Percentiles rank a stretch among this genome's conserved stretches.
These are phyloP conservation scores for Thunnus thynnus DNA, from an alignment of 2,113 vertebrate genomes.

Conservation along the genomic window DNA sequence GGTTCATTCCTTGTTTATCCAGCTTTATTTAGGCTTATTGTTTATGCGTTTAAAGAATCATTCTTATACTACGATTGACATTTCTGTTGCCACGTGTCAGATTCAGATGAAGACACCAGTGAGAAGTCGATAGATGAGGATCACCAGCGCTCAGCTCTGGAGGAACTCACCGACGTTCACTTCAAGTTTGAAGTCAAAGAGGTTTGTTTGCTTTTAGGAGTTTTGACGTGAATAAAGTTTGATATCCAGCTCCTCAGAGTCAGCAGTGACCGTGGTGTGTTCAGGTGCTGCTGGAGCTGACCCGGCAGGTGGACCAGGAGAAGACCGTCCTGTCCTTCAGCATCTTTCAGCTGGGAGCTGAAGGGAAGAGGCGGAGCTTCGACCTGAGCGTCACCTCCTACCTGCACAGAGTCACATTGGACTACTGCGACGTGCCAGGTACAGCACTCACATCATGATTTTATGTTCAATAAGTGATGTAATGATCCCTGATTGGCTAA, in stretches of 20 bases:
- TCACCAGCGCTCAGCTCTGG: constrained; percentile 59
- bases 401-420: constrained; percentile 89
- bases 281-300: constrained; percentile 94
- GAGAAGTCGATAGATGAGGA: constrained; percentile 77
- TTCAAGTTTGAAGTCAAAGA: constrained; percentile 95
- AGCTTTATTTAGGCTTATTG: no score
- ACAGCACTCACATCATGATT: no score
- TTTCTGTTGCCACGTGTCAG: constrained; percentile 47
- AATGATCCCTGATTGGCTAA: no score
- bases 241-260: no score
- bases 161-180: constrained; percentile 91
- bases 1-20: no score
- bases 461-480: no score
- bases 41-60: neutral
- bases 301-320: constrained; percentile 87
- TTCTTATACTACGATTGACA: neutral
- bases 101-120: constrained; percentile 81
- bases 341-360: constrained; percentile 91
- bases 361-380: constrained; percentile 88
- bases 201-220: constrained; percentile 69
- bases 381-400: constrained; percentile 89
- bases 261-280: neutral
- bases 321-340: constrained; percentile 88
- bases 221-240: no score
- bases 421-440: constrained; percentile 77